Base-by-base conservation (phyloP, 2,113 vertebrate species). In the Megalops atlanticus region DNA sequence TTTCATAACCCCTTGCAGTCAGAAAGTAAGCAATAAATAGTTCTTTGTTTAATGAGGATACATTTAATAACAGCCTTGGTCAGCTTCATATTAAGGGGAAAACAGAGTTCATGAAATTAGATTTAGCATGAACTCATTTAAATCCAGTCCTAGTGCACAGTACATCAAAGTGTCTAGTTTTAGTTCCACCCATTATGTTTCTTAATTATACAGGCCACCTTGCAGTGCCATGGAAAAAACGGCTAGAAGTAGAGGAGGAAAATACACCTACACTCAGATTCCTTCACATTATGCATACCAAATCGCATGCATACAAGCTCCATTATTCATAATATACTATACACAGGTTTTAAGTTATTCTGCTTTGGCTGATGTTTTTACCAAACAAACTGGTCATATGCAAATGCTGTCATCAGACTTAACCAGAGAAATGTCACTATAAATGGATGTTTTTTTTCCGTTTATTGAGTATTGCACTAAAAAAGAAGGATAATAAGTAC, bases 101-200 rank as follows among this genome's bases (percentile, higher is more conserved):
- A 49, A 16, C n/a, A 10, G 39, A 39, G 52, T 73, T 76, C 21
- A 68, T 43, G 52, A 76, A 75, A 75, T 45, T 33, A 69, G 41
- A 81, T 81, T 81, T 74, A 47, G 74, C 40, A 69, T 49, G 69
- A 77, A 76, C 52, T 43, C 31, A 70, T 81, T 81, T 81, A 39
- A 80, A 76, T 69, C 52, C 80, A 45, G 18, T 4, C 40, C 21
- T 76, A 41, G 36, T 49, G 38, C 35, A 8, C 38, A 69, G 58
- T 47, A 70, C 80, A 81, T 14, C 39, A 27, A 81, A 76, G 52
- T 18, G 18, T 49, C 39, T 74, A 21, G 41, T 70, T 69, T 76
- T 38, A 76, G 33, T 76, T 81, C 58, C 33, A 68, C 10, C 18
- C 21, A 35, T 76, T 45, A 64, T 75, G 41, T 54, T 76, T 47